Evolutionary conservation across 2,888 invertebrate genomes (phyloP).

Genomic region (Calliopum simillimum): DNA sequence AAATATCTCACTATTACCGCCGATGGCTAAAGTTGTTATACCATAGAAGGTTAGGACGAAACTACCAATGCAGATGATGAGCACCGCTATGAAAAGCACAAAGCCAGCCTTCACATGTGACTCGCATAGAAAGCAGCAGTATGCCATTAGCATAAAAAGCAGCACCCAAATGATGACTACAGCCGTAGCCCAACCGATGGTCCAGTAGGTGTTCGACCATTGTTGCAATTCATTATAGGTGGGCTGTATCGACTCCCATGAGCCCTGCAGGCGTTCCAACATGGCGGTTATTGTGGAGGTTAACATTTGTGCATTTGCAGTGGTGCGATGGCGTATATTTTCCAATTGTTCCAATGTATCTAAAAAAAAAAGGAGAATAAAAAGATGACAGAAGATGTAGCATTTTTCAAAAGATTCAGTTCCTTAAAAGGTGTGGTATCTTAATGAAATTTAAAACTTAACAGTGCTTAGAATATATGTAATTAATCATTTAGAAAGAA

Average conservation of each 20-base stretch:
- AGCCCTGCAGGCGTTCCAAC: slow-evolving; percentile 60
- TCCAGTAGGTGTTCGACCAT: slow-evolving; percentile 63
- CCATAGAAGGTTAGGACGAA: slow-evolving; percentile 62
- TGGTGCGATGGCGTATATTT: slow-evolving; percentile 63
- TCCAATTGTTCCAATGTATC: slow-evolving; percentile 66
- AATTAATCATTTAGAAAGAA: too few relatives aligned
- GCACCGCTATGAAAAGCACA: slow-evolving; percentile 60
- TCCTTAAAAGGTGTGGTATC: too few relatives aligned
- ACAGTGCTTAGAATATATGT: too few relatives aligned
- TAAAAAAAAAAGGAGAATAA: slow-evolving; percentile 41
- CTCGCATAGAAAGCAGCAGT: slow-evolving; percentile 65
- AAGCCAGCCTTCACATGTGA: slow-evolving; percentile 64
- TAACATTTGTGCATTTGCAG: slow-evolving; percentile 64
- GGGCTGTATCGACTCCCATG: slow-evolving; percentile 61
- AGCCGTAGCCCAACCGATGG: slow-evolving; percentile 61
- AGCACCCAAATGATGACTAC: slow-evolving; percentile 63
- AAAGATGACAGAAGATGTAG: background rate
- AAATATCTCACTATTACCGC: slow-evolving; percentile 69
- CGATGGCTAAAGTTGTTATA: slow-evolving; percentile 61
- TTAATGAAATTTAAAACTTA: too few relatives aligned
- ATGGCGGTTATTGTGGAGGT: slow-evolving; percentile 62
- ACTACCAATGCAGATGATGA: slow-evolving; percentile 63
- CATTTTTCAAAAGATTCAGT: too few relatives aligned
- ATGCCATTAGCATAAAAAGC: slow-evolving; percentile 62
- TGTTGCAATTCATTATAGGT: slow-evolving; percentile 59